Conservation (phyloP, 1,140 invertebrate species). For the Bombus breviceps region DNA sequence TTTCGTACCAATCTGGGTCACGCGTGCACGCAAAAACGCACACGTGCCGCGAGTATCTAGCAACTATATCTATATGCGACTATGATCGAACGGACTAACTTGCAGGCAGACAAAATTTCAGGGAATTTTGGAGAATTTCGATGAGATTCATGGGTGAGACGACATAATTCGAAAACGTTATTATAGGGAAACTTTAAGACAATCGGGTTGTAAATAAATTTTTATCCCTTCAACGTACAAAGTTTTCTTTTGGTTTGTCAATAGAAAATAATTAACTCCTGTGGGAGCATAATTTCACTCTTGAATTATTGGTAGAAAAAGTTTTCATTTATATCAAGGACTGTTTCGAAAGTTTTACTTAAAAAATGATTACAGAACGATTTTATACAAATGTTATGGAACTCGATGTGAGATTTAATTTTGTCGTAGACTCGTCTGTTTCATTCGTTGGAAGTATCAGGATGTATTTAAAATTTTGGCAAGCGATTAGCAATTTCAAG, state of each 20-base stretch:
- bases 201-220: neutral
- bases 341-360: too few species aligned
- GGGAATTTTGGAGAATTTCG: neutral
- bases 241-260: neutral
- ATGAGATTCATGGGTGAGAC: neutral
- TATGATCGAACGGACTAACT: neutral
- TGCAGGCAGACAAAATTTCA: neutral
- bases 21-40: constrained; percentile 9
- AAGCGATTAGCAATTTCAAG: too few species aligned
- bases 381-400: too few species aligned
- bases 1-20: constrained; percentile 28
- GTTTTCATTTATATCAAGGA: too few species aligned
- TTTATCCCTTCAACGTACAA: neutral
- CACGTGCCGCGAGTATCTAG: neutral
- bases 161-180: neutral
- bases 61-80: neutral
- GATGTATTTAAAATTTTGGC: too few species aligned
- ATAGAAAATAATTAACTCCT: neutral
- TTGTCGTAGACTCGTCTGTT: too few species aligned
- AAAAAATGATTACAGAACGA: too few species aligned
- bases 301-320: too few species aligned
- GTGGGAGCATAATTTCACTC: too few species aligned
- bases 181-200: neutral
- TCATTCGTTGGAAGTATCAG: too few species aligned
- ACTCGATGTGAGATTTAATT: too few species aligned